Conservation (phyloP, 37 sponge, comb jelly and placozoan genomes). For the Theonella swinhoei region DNA sequence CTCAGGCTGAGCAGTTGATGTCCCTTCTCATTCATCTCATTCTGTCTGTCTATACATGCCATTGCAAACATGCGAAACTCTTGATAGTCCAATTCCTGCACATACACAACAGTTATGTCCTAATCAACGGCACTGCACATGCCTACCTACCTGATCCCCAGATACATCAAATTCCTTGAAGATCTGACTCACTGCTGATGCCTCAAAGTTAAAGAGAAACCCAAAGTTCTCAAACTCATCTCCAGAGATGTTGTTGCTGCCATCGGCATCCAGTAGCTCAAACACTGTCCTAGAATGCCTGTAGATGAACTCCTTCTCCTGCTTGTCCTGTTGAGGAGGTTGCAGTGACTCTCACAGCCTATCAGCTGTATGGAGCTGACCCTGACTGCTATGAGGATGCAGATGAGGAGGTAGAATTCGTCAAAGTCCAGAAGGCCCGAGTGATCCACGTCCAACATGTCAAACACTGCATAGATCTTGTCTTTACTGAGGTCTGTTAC, state of each 20-base stretch:
- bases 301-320: slow-evolving; percentile 90
- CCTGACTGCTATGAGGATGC: slow-evolving; percentile 86
- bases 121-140: neutral
- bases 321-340: slow-evolving; percentile 62
- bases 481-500: slow-evolving; percentile 80
- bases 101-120: neutral
- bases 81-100: slow-evolving; percentile 77
- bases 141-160: slow-evolving; percentile 64
- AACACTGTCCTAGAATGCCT: slow-evolving; percentile 90
- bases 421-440: slow-evolving; percentile 87
- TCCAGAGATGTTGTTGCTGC: slow-evolving; percentile 71
- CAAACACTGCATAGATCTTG: slow-evolving; percentile 85
- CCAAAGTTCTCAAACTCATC: slow-evolving; percentile 88
- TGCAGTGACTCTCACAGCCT: neutral
- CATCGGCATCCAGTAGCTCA: slow-evolving; percentile 92
- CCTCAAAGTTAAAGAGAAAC: slow-evolving; percentile 90
- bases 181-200: slow-evolving; percentile 69
- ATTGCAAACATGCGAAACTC: slow-evolving; percentile 93
- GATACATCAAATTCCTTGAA: slow-evolving; percentile 94
- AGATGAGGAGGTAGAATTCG: slow-evolving; percentile 90
- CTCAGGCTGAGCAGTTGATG: too few species aligned
- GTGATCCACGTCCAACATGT: slow-evolving; percentile 88
- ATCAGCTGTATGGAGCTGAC: slow-evolving; percentile 8
- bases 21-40: slow-evolving; percentile 45
- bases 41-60: slow-evolving; percentile 91